Conservation (phyloP, 2,113 vertebrate genomes). For the Archocentrus centrarchus region DNA sequence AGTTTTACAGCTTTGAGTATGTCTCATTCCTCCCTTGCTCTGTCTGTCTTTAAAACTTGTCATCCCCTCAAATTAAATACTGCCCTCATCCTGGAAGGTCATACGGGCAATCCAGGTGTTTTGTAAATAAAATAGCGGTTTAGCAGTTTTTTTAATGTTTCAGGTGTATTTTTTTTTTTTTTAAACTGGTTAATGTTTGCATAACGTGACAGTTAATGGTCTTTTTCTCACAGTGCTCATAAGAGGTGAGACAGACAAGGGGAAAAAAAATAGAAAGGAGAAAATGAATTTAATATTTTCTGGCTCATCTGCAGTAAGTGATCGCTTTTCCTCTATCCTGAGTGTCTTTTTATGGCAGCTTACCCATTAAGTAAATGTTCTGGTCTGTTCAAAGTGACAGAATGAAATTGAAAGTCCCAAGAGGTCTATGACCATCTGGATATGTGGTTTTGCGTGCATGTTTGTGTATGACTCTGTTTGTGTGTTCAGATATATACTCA, state of each 20-base stretch:
- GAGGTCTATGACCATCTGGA: conserved; percentile 70
- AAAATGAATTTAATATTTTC: conserved; percentile 48
- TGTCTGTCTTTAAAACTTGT: neutral
- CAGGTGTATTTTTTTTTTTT: neutral
- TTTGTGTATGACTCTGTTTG: conserved; percentile 11
- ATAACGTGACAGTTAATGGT: neutral
- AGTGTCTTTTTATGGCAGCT: conserved; percentile 61
- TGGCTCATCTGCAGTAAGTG: conserved; percentile 56
- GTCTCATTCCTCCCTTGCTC: neutral
- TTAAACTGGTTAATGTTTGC: neutral
- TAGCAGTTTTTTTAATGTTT: neutral
- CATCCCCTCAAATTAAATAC: neutral
- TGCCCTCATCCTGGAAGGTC: neutral
- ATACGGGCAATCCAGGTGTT: neutral
- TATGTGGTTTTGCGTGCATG: conserved; percentile 26
- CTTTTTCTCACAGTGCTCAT: conserved; percentile 8
- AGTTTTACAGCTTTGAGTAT: conserved; percentile 12
- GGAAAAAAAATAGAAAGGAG: conserved; percentile 6
- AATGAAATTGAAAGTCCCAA: conserved; percentile 55
- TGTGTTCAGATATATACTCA: conserved; percentile 44
- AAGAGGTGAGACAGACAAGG: neutral
- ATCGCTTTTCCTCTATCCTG: conserved; percentile 42
- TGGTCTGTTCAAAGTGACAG: conserved; percentile 57
- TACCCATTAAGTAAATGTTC: conserved; percentile 59
- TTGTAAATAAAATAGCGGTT: neutral